Percentiles rank a stretch among this genome's conserved stretches.
phyloP scores from a whole-genome alignment of 2,888 invertebrate genomes.

The Scaptomyza reducta region DNA sequence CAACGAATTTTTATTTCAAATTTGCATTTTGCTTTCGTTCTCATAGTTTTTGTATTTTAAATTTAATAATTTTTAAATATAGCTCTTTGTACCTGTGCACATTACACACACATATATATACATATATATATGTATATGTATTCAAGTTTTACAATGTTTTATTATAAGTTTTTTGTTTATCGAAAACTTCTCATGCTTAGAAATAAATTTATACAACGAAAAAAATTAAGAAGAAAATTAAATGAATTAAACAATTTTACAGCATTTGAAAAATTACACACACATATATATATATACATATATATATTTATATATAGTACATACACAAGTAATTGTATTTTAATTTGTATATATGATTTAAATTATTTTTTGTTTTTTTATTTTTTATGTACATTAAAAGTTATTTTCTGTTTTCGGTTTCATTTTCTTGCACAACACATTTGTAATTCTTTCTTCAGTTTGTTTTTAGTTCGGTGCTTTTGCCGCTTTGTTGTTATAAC shows the following conservation, averaged over 20 bases:
- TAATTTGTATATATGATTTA: constrained; percentile 9
- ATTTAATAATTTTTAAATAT: constrained; percentile 39
- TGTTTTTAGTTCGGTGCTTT: constrained; percentile 22
- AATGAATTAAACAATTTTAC: constrained; percentile 48
- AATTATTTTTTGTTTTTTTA: constrained; percentile 9
- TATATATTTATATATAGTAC: constrained; percentile 19
- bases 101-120: too few relatives aligned
- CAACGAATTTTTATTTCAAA: constrained; percentile 27
- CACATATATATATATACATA: constrained; percentile 29
- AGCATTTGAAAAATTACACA: constrained; percentile 16
- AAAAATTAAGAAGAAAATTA: constrained; percentile 35
- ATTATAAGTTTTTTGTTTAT: constrained; percentile 53
- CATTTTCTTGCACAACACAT: constrained; percentile 27
- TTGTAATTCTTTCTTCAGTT: constrained; percentile 18
- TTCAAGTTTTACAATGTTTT: constrained; percentile 54
- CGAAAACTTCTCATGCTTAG: constrained; percentile 54
- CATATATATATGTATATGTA: constrained; percentile 9
- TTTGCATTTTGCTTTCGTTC: too few relatives aligned
- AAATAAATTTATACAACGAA: constrained; percentile 70
- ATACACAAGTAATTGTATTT: constrained; percentile 32
- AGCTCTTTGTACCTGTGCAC: constrained; percentile 73
- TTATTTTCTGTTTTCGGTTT: constrained; percentile 22
- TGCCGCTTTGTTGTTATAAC: constrained; percentile 19
- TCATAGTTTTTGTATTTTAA: constrained; percentile 16
- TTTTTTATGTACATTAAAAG: constrained; percentile 55